Base-by-base conservation (phyloP, 92 coral and sea anemone genomes). In the Pocillopora grandis region DNA sequence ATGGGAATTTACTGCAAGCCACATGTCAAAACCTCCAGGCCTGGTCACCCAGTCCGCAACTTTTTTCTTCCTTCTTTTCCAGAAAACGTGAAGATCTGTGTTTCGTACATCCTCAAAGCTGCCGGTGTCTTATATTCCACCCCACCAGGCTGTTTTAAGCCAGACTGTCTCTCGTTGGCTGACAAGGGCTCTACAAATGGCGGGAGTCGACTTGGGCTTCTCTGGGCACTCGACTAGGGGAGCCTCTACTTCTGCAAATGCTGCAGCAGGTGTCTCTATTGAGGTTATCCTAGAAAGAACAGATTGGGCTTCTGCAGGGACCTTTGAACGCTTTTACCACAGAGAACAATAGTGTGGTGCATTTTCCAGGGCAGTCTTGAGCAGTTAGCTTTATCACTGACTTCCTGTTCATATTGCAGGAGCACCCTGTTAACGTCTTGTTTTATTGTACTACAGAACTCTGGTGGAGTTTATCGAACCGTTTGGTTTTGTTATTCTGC, bases 141-240 rank as follows among this genome's bases (percentile, higher is more conserved):
- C 89, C 1, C 86, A 89, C 58, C 56, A 23, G 27, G 58, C 63
- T 57, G 78, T 85, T 52, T 79, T 75, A 17, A 80, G 84, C 57
- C 92, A 89, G 84, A 71, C 84, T 14, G 72, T 23, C 27, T 89
- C n/a, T 59, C 71, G 84, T 49, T 80, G 92, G 89, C 86, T 84
- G 72, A 35, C 76, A 66, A 68, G 57, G 19, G 63, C 89, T 59
- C 59, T 89, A 13, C 83, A 66, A 10, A 14, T 80, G 77, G 86
- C 86, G 23, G 89, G 92, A 27, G 42, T 23, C 27, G 27, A 23
- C 27, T 23, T 23, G 27, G 27, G 27, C 27, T 23, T 23, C 80
- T 69, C 86, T 31, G 86, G 88, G 62, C 88, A 89, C 69, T 89
- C 92, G 10, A 84, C 86, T n/a, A 36, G 88, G 33, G 59, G 89